Evolutionary conservation across 2,113 vertebrate species (phyloP).

Genomic region (Perognathus longimembris): DNA sequence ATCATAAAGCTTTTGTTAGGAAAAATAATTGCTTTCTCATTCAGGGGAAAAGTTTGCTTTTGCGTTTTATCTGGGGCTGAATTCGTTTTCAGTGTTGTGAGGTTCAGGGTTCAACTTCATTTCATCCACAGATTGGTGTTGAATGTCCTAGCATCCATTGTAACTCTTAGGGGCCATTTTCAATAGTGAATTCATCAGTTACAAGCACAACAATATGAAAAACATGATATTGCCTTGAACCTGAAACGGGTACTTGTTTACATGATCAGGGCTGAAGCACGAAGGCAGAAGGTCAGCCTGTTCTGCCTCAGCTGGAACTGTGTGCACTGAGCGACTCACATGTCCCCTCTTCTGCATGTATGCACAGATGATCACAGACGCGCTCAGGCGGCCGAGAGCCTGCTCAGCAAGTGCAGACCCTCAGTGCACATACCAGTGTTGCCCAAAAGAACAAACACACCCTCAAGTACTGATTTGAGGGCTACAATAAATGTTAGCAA

Average conservation of each 20-base stretch:
- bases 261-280: not conserved
- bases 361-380: not conserved
- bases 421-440: too few species aligned
- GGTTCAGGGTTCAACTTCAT: constrained; percentile 3
- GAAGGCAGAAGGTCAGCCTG: not conserved
- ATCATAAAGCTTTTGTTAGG: constrained; percentile 12
- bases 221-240: not conserved
- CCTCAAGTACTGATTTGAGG: not conserved
- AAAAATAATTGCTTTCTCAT: constrained; percentile 27
- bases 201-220: not conserved
- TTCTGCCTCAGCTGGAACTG: not conserved
- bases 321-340: fast-evolving
- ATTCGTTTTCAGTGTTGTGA: constrained; percentile 16
- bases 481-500: not conserved
- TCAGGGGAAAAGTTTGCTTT: not conserved
- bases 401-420: too few species aligned
- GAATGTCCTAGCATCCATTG: not conserved
- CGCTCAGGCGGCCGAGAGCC: not conserved
- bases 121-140: not conserved
- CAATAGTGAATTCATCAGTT: not conserved
- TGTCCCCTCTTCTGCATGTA: not conserved
- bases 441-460: not conserved
- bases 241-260: not conserved
- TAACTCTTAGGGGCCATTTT: not conserved
- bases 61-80: constrained; percentile 11